Percentiles rank a stretch among this genome's conserved stretches.
Conservation (phyloP, 1,140 invertebrate genomes). For the Caerostris darwini region DNA sequence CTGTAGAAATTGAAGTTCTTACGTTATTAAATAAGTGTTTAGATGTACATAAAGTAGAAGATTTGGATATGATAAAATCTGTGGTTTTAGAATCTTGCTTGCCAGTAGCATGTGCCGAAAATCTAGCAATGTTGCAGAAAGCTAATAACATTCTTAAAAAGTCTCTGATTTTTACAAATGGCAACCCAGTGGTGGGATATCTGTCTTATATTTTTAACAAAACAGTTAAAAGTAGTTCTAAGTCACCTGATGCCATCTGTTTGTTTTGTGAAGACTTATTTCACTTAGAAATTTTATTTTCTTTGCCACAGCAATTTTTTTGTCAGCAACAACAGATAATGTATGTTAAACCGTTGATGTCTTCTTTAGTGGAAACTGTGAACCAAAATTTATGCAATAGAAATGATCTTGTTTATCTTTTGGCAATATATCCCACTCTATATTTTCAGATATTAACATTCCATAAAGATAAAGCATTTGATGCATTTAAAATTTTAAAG, state of each 20-base stretch:
- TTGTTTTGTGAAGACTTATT: slow-evolving; percentile 35
- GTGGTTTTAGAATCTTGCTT: background rate
- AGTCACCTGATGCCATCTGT: background rate
- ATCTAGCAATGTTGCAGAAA: slow-evolving; percentile 4
- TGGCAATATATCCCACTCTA: slow-evolving; percentile 9
- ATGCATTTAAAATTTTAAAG: slow-evolving; percentile 42
- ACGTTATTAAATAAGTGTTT: slow-evolving; percentile 14
- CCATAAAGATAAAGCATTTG: background rate
- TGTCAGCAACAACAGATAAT: background rate
- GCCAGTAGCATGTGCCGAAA: slow-evolving; percentile 37
- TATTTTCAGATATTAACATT: slow-evolving; percentile 34
- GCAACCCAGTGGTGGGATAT: slow-evolving; percentile 57
- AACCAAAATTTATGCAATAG: background rate
- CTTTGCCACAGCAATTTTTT: background rate
- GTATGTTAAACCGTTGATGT: slow-evolving; percentile 20
- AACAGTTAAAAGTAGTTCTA: background rate
- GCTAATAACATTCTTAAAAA: slow-evolving; percentile 37
- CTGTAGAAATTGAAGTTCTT: slow-evolving; percentile 40
- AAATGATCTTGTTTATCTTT: slow-evolving; percentile 25
- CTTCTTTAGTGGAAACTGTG: background rate
- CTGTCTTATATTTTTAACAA: slow-evolving; percentile 10
- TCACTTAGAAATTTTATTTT: slow-evolving; percentile 51
- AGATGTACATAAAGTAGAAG: background rate
- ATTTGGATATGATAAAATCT: background rate
- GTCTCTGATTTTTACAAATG: background rate